A percentile compares a stretch with the other conserved stretches of the same genome.
phyloP scores from a whole-genome alignment of 2,113 vertebrate genomes.

The Ptychochromis oligacanthus region DNA sequence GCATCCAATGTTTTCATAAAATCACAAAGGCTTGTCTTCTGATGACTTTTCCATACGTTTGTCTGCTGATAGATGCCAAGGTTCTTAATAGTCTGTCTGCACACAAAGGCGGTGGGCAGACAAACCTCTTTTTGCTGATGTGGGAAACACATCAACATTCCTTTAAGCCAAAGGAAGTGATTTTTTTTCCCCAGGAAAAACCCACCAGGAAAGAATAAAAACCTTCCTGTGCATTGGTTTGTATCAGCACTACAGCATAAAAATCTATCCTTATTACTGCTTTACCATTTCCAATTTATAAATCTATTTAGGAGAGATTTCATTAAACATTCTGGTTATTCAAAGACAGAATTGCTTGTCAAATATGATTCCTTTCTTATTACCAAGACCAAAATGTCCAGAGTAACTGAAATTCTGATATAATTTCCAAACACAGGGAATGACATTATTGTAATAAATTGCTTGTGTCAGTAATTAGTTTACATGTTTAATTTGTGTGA shows the following conservation, averaged over 20 bases:
- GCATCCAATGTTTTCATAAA: no score
- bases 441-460: background rate
- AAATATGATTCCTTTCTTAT: background rate
- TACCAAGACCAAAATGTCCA: background rate
- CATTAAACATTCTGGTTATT: background rate
- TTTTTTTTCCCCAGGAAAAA: background rate
- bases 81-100: constrained; percentile 10
- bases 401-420: background rate
- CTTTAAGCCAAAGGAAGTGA: constrained; percentile 1
- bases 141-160: background rate
- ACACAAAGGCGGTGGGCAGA: background rate
- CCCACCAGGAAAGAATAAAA: background rate
- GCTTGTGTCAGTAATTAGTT: background rate
- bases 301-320: background rate
- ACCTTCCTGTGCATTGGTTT: background rate
- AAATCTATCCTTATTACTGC: background rate
- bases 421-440: background rate
- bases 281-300: background rate
- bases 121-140: constrained; percentile 1
- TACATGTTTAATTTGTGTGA: background rate
- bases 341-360: background rate
- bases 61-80: constrained; percentile 9
- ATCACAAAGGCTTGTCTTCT: background rate
- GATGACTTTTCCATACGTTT: background rate
- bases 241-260: background rate